Percentiles rank a stretch among this genome's conserved stretches.
Evolutionary conservation across 2,888 invertebrate species (phyloP).

Genomic region (Lingula anatina): DNA sequence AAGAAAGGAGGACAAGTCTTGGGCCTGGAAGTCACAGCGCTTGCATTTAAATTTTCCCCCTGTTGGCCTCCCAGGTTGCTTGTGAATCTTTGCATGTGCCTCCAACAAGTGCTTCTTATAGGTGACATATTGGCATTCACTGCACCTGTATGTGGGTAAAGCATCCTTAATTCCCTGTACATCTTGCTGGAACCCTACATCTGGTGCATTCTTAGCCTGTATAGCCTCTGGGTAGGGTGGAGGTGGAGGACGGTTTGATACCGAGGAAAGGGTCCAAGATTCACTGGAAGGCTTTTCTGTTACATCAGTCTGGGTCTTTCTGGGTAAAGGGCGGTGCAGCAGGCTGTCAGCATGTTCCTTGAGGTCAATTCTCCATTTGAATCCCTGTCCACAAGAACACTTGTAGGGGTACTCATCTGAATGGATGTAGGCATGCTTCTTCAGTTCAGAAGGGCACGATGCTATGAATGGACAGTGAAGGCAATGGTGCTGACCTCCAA

Average conservation of each 20-base stretch:
- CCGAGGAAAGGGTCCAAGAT: neutral
- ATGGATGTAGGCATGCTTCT: conserved; percentile 42
- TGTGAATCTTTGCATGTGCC: conserved; percentile 31
- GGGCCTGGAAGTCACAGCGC: conserved; percentile 33
- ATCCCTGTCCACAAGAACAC: conserved; percentile 46
- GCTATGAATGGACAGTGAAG: conserved; percentile 43
- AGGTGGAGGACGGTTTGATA: no score
- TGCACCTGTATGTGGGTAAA: conserved; percentile 25
- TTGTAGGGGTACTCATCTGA: conserved; percentile 46
- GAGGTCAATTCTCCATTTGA: conserved; percentile 49
- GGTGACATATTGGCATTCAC: conserved; percentile 29
- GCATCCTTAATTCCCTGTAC: conserved; percentile 17
- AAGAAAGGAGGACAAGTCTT: conserved; percentile 35
- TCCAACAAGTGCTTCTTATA: conserved; percentile 28
- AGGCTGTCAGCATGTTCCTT: conserved; percentile 47
- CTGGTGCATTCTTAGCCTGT: neutral
- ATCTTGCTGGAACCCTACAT: neutral
- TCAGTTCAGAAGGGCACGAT: conserved; percentile 43
- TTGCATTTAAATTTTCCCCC: conserved; percentile 30
- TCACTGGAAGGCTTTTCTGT: neutral
- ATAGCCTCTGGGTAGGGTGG: neutral
- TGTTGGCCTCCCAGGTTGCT: neutral
- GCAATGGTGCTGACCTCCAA: conserved; percentile 34
- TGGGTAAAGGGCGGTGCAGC: conserved; percentile 33
- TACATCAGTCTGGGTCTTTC: neutral